Conservation (phyloP, 2,113 vertebrate species). For the Rhadina sibilatrix region DNA sequence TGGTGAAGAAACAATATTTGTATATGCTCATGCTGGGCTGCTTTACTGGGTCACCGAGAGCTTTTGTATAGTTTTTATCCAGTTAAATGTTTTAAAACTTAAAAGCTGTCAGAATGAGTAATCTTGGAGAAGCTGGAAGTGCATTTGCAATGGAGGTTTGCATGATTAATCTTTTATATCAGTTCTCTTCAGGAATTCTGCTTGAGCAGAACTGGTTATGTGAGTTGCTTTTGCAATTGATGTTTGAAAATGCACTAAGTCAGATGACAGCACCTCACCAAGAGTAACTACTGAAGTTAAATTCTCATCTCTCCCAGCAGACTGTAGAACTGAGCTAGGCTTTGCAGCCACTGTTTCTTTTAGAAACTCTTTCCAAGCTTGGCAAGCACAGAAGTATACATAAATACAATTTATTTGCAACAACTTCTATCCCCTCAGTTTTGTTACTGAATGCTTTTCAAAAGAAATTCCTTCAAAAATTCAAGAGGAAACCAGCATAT, state of each 20-base stretch:
- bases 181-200: constrained; percentile 1
- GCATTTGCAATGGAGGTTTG: neutral
- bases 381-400: neutral
- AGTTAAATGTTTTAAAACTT: neutral
- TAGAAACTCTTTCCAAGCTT: neutral
- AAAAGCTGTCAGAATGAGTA: neutral
- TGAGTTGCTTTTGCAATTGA: neutral
- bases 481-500: accelerated
- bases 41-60: neutral
- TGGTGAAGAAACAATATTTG: neutral
- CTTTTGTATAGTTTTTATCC: neutral
- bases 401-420: neutral
- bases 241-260: neutral
- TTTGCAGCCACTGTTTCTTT: neutral
- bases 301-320: neutral
- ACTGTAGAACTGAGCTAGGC: neutral
- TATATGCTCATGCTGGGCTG: neutral
- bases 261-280: neutral
- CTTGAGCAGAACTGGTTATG: neutral
- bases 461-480: neutral
- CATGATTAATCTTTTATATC: neutral
- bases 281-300: neutral
- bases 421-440: neutral
- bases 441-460: neutral
- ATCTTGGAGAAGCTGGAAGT: neutral